These are phyloP conservation scores for Caenorhabditis macrosperma DNA, from an alignment of 2,888 invertebrate genomes.

Conservation along the genomic window DNA sequence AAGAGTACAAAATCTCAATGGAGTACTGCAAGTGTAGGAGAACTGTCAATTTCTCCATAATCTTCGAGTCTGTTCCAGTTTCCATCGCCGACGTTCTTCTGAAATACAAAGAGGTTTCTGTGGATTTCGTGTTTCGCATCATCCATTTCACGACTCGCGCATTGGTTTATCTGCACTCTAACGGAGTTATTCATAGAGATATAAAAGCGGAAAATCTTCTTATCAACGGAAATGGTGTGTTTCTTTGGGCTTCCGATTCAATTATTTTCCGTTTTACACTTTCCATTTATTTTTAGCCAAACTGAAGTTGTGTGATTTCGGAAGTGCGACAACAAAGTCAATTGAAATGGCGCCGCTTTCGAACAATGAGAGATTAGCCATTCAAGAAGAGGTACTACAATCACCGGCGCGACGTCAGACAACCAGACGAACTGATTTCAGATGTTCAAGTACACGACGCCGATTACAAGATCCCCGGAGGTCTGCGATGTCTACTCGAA, in stretches of 20 bases:
- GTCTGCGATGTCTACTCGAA: constrained; percentile 58
- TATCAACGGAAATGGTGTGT: constrained; percentile 55
- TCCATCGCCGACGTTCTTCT: constrained; percentile 54
- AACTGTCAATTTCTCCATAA: not conserved
- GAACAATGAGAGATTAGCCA: constrained; percentile 41
- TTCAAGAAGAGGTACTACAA: constrained; percentile 51
- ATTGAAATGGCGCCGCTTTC: constrained; percentile 48
- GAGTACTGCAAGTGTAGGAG: constrained; percentile 54
- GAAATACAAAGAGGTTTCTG: constrained; percentile 47
- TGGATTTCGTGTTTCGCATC: constrained; percentile 51
- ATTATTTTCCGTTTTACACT: constrained; percentile 5
- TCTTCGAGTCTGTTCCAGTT: too few relatives aligned
- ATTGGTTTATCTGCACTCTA: constrained; percentile 45
- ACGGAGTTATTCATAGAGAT: constrained; percentile 53
- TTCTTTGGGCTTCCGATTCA: not conserved
- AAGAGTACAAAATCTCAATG: constrained; percentile 58
- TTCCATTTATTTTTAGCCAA: constrained; percentile 21
- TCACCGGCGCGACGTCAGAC: not conserved
- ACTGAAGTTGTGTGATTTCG: constrained; percentile 61
- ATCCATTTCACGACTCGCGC: constrained; percentile 45
- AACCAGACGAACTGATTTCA: constrained; percentile 17
- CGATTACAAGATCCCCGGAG: constrained; percentile 58
- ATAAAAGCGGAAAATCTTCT: constrained; percentile 62
- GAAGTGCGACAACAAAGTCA: constrained; percentile 56
- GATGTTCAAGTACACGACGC: constrained; percentile 59